A percentile compares a stretch with the other conserved stretches of the same genome.
These are phyloP conservation scores for Proteles cristata DNA, from an alignment of 2,113 vertebrate genomes.

Conservation along the genomic window DNA sequence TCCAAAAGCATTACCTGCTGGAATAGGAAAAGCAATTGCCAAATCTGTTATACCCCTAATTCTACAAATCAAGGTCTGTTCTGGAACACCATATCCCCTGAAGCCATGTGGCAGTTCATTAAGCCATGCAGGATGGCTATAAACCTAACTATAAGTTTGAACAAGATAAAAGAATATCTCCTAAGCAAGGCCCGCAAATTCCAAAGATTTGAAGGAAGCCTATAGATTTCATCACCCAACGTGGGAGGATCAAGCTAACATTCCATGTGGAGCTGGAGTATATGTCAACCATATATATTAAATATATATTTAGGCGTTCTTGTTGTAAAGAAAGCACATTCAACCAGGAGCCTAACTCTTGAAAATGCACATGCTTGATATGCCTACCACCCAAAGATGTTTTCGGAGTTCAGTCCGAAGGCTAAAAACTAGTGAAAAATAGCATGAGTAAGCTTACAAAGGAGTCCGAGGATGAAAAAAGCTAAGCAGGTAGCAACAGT, in stretches of 20 bases:
- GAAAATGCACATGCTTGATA: background rate
- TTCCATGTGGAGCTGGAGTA: background rate
- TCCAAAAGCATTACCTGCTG: slow-evolving; percentile 19
- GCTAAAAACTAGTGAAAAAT: background rate
- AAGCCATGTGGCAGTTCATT: background rate
- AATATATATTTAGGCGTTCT: background rate
- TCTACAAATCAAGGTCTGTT: slow-evolving; percentile 32
- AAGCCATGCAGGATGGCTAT: slow-evolving; percentile 13
- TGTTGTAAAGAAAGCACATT: background rate
- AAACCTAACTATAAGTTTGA: background rate
- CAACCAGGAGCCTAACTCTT: background rate
- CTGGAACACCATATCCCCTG: background rate
- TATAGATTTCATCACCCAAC: background rate
- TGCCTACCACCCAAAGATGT: background rate
- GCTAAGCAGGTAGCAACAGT: background rate
- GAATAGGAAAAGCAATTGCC: background rate
- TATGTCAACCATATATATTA: background rate
- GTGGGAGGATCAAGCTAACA: background rate
- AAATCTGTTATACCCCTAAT: background rate
- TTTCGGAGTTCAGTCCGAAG: slow-evolving; percentile 21
- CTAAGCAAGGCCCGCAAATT: background rate
- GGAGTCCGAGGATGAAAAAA: background rate
- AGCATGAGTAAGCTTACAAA: background rate
- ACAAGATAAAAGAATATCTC: background rate
- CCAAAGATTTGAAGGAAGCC: slow-evolving; percentile 41